These are phyloP conservation scores for Pteronotus mesoamericanus DNA, from an alignment of 2,797 vertebrate genomes.

Conservation along the genomic window DNA sequence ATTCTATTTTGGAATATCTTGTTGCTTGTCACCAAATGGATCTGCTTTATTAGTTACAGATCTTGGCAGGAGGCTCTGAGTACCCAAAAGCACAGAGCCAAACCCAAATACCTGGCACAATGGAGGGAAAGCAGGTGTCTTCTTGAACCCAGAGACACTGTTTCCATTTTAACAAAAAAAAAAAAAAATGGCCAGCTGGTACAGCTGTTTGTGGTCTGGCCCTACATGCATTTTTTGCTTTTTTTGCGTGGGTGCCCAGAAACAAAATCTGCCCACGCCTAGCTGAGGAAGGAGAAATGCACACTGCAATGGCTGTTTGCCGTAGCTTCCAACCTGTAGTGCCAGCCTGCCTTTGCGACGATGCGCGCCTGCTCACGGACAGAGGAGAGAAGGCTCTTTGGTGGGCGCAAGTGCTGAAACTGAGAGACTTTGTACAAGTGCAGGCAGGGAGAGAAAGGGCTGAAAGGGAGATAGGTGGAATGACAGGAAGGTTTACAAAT, in stretches of 20 bases:
- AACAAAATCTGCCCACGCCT: conserved; percentile 48
- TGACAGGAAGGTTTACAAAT: conserved; percentile 14
- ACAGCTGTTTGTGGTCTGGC: conserved; percentile 61
- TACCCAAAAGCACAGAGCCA: conserved; percentile 76
- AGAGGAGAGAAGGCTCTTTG: background rate
- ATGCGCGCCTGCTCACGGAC: conserved; percentile 7
- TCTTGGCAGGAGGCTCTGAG: conserved; percentile 68
- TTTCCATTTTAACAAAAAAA: conserved; percentile 61
- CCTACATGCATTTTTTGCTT: conserved; percentile 39
- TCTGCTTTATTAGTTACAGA: conserved; percentile 76
- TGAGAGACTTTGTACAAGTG: background rate
- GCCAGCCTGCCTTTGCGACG: background rate
- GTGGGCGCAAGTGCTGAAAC: background rate
- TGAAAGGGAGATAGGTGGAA: conserved; percentile 25
- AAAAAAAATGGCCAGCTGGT: conserved; percentile 70
- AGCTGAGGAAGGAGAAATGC: conserved; percentile 36
- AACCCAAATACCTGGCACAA: conserved; percentile 76
- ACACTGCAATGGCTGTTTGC: conserved; percentile 16
- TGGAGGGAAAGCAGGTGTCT: conserved; percentile 78
- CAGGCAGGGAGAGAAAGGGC: conserved; percentile 32
- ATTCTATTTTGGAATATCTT: conserved; percentile 77
- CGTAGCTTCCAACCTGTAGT: conserved; percentile 1
- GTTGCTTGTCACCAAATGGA: conserved; percentile 76
- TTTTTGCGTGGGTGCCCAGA: conserved; percentile 58
- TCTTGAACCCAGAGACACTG: conserved; percentile 26